Evolutionary conservation across 2,113 vertebrate species (phyloP), one percentile per base, ranked within the genome.

Genomic region (Ranitomeya imitator): DNA sequence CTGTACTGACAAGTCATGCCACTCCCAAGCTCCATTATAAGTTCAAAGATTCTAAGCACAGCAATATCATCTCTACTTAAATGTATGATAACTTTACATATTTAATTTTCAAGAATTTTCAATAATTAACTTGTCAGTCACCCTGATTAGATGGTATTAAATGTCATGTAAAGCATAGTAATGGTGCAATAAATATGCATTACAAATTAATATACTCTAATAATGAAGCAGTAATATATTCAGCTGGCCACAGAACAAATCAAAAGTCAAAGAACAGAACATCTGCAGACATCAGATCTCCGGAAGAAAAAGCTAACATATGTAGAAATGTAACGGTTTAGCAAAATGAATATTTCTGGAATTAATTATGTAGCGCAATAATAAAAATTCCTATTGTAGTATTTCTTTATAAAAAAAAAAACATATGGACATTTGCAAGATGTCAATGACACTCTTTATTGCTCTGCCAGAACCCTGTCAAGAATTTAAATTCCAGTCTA

Each of bases 141-240:
- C 37, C 54, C 45, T 51, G 21, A 69, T 52, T 45, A 61, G 54
- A 69, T 21, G 23, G n/a, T 37, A 54, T 19, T 84, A 21, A 69
- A 69, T 23, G 69, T 67, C 31, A 84, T n/a, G 45, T 45, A 15
- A 21, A 54, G 51, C 16, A 52, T 69, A 9, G 18, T 69, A 84
- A 84, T 69, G 18, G 45, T 26, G 82, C 37, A 69, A 65, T 69
- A 71, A 85, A 85, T 85, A 85, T 85, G 45, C 37, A 71, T 71
- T 85, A 82, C 59, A 63, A 63, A 84, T 83, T 84, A 84, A 71
- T 71, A 52, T 73, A 51, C 65, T 71, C 57, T 85, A 71, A 71
- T 85, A 71, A 65, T 63, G 59, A 63, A 69, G 21, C 63, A 69
- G 37, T 21, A 52, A 15, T 71, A 69, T 82, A 71, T 85, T 73